Conservation (phyloP, 2,113 vertebrate genomes). For the Picathartes gymnocephalus region DNA sequence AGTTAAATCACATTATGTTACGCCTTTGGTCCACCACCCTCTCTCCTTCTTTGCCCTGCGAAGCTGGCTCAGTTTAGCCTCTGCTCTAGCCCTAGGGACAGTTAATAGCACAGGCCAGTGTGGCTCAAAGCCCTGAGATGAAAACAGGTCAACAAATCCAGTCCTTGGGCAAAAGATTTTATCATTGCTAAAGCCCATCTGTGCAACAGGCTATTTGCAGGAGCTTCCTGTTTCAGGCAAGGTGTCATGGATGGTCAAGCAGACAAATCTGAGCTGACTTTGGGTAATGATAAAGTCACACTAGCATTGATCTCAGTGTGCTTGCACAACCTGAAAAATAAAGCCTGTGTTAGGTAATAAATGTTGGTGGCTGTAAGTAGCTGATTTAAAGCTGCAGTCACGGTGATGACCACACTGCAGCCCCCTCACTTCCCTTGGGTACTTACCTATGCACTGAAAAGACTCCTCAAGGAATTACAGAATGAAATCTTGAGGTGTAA, state of each 20-base stretch:
- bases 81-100: not conserved
- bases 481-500: not conserved
- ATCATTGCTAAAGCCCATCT: not conserved
- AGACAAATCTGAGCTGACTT: not conserved
- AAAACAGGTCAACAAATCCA: not conserved
- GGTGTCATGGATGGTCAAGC: not conserved
- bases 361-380: not conserved
- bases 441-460: not conserved
- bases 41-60: not conserved
- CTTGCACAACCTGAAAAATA: not conserved
- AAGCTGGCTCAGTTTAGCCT: not conserved
- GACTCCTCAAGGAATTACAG: not conserved
- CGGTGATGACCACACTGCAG: not conserved
- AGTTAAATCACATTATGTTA: not conserved
- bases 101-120: not conserved
- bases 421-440: not conserved
- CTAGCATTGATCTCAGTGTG: not conserved
- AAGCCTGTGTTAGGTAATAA: accelerated
- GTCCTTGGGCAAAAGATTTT: not conserved
- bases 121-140: not conserved
- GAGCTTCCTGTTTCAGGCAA: not conserved
- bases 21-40: not conserved
- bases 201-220: not conserved
- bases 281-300: not conserved
- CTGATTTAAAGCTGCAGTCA: not conserved